A percentile compares a stretch with the other conserved stretches of the same genome.
Conservation (phyloP, 1,140 invertebrate species). For the Melanaphis sacchari region DNA sequence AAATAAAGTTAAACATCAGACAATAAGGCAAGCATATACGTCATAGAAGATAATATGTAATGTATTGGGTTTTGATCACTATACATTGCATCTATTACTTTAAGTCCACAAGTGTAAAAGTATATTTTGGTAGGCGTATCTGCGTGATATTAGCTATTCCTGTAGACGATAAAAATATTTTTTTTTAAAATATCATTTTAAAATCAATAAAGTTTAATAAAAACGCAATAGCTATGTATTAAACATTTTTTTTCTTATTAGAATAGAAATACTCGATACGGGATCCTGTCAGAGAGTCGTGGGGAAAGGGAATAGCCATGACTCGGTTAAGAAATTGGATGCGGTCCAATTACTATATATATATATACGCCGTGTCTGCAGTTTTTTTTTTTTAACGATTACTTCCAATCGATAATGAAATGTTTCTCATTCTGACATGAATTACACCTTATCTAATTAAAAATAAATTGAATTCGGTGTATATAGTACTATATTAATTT, state of each 20-base stretch:
- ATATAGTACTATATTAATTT: background rate
- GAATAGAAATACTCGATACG: background rate
- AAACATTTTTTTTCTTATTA: background rate
- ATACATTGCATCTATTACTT: background rate
- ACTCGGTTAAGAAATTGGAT: slow-evolving; percentile 29
- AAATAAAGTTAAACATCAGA: too few species aligned
- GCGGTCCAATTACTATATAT: slow-evolving; percentile 30
- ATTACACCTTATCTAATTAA: slow-evolving; percentile 26
- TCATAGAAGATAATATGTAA: background rate
- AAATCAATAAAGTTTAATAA: background rate
- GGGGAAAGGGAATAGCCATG: background rate
- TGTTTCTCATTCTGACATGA: background rate
- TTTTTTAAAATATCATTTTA: background rate
- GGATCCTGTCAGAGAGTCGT: background rate
- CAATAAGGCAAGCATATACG: too few species aligned
- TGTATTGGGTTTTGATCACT: background rate
- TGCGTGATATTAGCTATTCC: background rate
- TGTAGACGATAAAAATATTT: background rate
- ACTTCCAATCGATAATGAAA: slow-evolving; percentile 19
- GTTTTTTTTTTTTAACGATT: background rate
- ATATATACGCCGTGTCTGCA: background rate
- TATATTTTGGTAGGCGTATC: background rate
- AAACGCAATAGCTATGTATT: background rate
- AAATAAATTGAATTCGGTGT: slow-evolving; percentile 26
- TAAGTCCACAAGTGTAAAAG: background rate